Evolutionary conservation across 30 jellyfish, hydroid and myxozoan species (phyloP).

Genomic region (Turritopsis dohrnii): DNA sequence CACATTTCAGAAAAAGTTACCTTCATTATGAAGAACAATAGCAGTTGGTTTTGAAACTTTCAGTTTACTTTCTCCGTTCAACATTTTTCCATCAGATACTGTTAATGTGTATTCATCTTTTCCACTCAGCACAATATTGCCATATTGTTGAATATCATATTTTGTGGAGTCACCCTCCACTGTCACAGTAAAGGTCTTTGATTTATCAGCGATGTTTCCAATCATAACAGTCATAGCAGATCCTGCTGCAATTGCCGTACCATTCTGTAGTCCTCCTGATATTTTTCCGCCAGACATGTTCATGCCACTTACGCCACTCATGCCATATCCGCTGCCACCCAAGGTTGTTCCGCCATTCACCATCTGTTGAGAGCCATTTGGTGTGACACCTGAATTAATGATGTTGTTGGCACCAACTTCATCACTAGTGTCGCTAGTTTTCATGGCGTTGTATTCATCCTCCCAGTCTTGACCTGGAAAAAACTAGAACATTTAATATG

Average conservation of each 20-base stretch:
- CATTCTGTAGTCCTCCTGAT: neutral
- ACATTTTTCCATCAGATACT: neutral
- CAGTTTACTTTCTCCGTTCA: neutral
- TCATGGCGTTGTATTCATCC: conserved; percentile 13
- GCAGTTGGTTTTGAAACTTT: conserved; percentile 2
- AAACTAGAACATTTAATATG: neutral
- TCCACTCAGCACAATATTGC: neutral
- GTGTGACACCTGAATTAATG: neutral
- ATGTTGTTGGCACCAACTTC: neutral
- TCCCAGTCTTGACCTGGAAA: conserved; percentile 13
- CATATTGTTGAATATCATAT: conserved; percentile 11
- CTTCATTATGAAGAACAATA: neutral
- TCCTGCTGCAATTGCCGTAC: neutral
- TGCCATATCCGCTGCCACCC: neutral
- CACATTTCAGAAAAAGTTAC: neutral
- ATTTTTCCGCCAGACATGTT: neutral
- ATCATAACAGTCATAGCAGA: neutral
- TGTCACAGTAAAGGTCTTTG: neutral
- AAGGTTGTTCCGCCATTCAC: neutral
- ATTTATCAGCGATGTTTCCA: neutral
- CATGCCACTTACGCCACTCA: neutral
- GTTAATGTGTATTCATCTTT: conserved; percentile 2
- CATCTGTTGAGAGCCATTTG: neutral
- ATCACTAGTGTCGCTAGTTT: neutral
- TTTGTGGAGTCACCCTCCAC: neutral